phyloP scores from a whole-genome alignment of 2,888 invertebrate genomes.

The Thymelicus lineola region DNA sequence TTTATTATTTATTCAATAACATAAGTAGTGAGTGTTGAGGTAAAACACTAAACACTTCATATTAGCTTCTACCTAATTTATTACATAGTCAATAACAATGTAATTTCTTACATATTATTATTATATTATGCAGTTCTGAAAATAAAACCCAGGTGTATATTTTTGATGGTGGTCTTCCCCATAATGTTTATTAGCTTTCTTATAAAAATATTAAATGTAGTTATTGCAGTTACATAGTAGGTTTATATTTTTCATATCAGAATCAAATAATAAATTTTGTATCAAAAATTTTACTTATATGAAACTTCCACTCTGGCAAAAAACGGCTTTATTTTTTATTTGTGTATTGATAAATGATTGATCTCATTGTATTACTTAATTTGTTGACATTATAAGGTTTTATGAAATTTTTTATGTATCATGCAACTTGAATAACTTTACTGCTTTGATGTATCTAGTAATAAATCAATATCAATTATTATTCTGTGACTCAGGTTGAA shows the following conservation, averaged over 20 bases:
- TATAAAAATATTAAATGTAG: background rate
- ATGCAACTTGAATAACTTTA: background rate
- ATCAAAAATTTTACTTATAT: background rate
- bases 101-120: background rate
- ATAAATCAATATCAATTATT: background rate
- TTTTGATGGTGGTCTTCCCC: conserved; percentile 14
- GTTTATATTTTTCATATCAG: background rate
- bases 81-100: background rate
- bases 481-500: background rate
- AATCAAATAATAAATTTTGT: background rate
- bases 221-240: background rate
- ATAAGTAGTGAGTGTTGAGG: background rate
- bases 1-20: conserved; percentile 13
- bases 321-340: conserved; percentile 3
- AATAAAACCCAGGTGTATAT: conserved; percentile 11
- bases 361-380: conserved; percentile 22
- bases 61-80: background rate
- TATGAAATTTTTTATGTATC: background rate
- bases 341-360: conserved; percentile 8
- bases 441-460: background rate
- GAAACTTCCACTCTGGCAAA: conserved; percentile 1
- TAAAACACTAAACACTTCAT: background rate
- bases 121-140: conserved; percentile 1
- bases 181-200: conserved; percentile 4
- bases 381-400: conserved; percentile 1